Evolutionary conservation across 2,113 vertebrate genomes (phyloP), one percentile per base, ranked within the genome.

Genomic region (Gallinago media): DNA sequence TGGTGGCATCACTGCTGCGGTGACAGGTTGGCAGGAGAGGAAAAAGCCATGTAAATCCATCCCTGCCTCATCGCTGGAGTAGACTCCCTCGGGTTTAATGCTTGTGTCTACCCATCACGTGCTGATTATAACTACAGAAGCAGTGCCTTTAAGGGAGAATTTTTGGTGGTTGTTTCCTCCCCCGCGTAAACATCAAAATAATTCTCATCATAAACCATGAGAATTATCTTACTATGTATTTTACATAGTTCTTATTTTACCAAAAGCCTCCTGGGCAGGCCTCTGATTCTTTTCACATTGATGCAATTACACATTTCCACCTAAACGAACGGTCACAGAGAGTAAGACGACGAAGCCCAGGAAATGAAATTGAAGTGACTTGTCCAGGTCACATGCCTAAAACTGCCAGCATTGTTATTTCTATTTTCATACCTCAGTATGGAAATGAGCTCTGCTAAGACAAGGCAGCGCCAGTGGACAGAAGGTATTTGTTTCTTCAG

Each of bases 71-170:
- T 0, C 12, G 32, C 36, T 67, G 1, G 0, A 38, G 26, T 2
- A 3, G 31, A 15, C 12, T 38, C 70, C 46, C 38, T 78, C 42
- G 5, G 49, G 34, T 83, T 15, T 13, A 31, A 11, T 31, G 42
- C 32, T 62, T 26, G 3, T 0, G 1, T 3, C 3, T 38, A 8
- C 31, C 1, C 0, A 3, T 13, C 78, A 40, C 6, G 1, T 44
- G 38, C 52, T 27, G 19, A 20, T 2, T 9, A 1, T 5, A 76
- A 26, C 59, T 73, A 46, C n/a, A 67, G 46, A 15, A 73, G 40
- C 36, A 58, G 21, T 47, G 44, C 46, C 49, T 68, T 59, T 55
- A 54, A 56, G 56, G 70, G 71, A 88, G 31, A 65, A 31, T 38
- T 65, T 61, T 11, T 86, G 26, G 17, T n/a, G 15, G n/a, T 29